Evolutionary conservation across 2,888 invertebrate species (phyloP).

Genomic region (Platycheirus rosarum): DNA sequence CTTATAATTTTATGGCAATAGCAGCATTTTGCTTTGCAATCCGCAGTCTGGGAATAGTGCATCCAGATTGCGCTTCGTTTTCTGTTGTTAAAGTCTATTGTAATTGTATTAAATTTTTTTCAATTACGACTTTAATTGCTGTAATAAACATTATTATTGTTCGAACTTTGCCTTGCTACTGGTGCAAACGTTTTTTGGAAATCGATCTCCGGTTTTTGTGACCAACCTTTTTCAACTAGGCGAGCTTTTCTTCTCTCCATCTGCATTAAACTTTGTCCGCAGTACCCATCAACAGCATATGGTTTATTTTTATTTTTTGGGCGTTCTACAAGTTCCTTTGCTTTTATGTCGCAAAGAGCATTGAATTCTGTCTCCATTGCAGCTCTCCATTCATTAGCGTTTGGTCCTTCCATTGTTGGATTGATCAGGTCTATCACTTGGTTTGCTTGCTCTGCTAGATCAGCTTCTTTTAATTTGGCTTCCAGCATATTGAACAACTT

Average conservation of each 20-base stretch:
- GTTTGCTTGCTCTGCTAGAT: conserved; percentile 5
- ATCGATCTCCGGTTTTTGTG: conserved; percentile 44
- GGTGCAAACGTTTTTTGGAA: conserved; percentile 56
- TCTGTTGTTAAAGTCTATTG: neutral
- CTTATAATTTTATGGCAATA: neutral
- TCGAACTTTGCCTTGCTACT: conserved; percentile 49
- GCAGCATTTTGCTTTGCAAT: neutral
- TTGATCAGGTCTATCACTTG: neutral
- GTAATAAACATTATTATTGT: too few relatives aligned
- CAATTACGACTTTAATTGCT: too few relatives aligned
- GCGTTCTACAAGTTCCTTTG: conserved; percentile 50
- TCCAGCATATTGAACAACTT: neutral
- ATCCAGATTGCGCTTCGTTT: neutral
- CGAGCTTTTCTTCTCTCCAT: conserved; percentile 41
- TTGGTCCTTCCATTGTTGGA: conserved; percentile 6
- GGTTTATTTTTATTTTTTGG: conserved; percentile 22
- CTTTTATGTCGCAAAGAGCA: conserved; percentile 13
- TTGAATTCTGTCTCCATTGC: conserved; percentile 15
- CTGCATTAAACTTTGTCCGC: conserved; percentile 40
- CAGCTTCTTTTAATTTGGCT: neutral
- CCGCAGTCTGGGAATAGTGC: neutral
- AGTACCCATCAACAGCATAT: conserved; percentile 54
- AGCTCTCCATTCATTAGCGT: conserved; percentile 1
- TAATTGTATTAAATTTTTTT: neutral
- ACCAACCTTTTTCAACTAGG: conserved; percentile 58